A percentile compares a stretch with the other conserved stretches of the same genome.
Evolutionary conservation across 2,113 vertebrate species (phyloP).

Genomic region (Pyrgilauda ruficollis): DNA sequence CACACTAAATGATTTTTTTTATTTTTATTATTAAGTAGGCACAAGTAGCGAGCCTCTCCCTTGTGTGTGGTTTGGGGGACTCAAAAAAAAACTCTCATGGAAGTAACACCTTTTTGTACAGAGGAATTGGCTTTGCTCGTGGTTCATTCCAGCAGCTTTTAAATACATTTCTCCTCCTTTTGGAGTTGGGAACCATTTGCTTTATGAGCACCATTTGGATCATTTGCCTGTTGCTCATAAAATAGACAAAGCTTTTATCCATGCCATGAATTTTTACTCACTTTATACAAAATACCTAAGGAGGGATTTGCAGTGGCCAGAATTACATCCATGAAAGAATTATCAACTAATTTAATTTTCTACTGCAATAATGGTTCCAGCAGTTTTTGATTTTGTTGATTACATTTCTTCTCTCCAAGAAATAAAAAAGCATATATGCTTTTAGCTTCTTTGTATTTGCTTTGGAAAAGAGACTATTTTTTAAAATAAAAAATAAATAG

Average conservation of each 20-base stretch:
- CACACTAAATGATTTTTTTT: neutral
- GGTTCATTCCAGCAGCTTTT: constrained; percentile 2
- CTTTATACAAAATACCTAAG: constrained; percentile 67
- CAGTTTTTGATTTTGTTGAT: constrained; percentile 52
- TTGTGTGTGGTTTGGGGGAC: neutral
- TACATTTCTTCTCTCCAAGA: neutral
- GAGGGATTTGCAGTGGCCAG: constrained; percentile 59
- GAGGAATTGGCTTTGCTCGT: neutral
- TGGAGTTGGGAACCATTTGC: constrained; percentile 45
- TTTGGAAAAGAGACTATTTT: neutral
- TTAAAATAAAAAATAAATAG: neutral
- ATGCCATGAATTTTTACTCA: constrained; percentile 64
- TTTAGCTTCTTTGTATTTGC: neutral
- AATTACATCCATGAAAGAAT: constrained; percentile 63
- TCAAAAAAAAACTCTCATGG: neutral
- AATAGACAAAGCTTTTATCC: constrained; percentile 64
- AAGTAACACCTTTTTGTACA: neutral
- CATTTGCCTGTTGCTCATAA: constrained; percentile 62
- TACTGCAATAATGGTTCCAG: constrained; percentile 22
- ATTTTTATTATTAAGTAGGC: neutral
- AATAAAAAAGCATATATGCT: neutral
- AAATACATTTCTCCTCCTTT: constrained; percentile 43
- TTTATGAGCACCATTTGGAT: constrained; percentile 61
- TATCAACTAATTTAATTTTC: constrained; percentile 64
- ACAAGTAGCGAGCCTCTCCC: neutral